Conservation (phyloP, 64 coral and sea anemone genomes). For the Astreopora myriophthalma region DNA sequence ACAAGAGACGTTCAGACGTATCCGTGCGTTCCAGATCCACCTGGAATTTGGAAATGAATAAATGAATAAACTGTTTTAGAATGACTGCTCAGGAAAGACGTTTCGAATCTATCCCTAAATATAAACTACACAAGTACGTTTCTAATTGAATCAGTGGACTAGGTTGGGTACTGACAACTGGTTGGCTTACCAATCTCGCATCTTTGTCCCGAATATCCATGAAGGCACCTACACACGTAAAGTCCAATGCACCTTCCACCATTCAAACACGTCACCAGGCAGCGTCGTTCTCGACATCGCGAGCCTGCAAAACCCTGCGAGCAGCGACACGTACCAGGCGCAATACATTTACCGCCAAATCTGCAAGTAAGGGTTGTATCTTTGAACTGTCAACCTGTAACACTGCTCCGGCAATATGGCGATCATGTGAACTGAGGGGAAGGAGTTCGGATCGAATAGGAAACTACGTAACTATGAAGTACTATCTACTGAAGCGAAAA, state of each 20-base stretch:
- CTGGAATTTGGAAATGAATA: too few relatives aligned
- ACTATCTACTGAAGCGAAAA: too few relatives aligned
- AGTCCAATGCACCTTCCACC: slow-evolving; percentile 77
- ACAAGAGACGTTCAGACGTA: too few relatives aligned
- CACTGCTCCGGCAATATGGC: background rate
- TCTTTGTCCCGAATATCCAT: slow-evolving; percentile 56
- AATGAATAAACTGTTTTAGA: too few relatives aligned
- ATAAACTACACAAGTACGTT: too few relatives aligned
- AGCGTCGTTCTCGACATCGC: slow-evolving; percentile 66
- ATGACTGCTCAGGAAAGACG: too few relatives aligned
- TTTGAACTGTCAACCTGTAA: background rate
- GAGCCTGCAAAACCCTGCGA: slow-evolving; percentile 66
- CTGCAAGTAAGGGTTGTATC: slow-evolving; percentile 22
- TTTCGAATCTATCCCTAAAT: too few relatives aligned
- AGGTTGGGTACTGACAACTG: background rate
- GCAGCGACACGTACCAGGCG: slow-evolving; percentile 72
- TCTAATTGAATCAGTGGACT: too few relatives aligned
- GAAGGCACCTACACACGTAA: slow-evolving; percentile 62
- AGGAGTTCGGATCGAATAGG: too few relatives aligned
- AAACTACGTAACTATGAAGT: background rate
- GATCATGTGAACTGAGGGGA: background rate
- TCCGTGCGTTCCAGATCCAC: too few relatives aligned
- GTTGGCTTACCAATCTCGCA: slow-evolving; percentile 58
- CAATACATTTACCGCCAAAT: slow-evolving; percentile 74
- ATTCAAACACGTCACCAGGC: slow-evolving; percentile 76